These are phyloP conservation scores for Drosophila meridionalis DNA, from an alignment of 2,888 invertebrate species.

Conservation along the genomic window DNA sequence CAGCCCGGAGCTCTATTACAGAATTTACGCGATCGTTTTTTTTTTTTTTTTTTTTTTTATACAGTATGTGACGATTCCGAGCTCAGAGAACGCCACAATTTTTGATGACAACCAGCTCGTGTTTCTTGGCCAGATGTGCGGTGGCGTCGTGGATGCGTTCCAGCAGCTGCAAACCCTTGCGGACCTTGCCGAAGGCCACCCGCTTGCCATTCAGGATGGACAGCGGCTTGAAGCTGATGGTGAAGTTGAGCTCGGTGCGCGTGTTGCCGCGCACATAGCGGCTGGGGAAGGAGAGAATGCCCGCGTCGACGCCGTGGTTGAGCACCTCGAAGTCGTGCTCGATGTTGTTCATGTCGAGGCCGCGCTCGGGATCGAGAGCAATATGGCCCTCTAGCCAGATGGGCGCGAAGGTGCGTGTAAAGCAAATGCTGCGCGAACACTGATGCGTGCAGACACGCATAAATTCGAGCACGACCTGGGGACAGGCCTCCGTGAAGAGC, in stretches of 20 bases:
- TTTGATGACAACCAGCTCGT: slow-evolving; percentile 68
- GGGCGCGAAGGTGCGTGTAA: slow-evolving; percentile 75
- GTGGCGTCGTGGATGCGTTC: slow-evolving; percentile 74
- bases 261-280: slow-evolving; percentile 79
- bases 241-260: slow-evolving; percentile 71
- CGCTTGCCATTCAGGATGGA: slow-evolving; percentile 82
- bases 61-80: neutral
- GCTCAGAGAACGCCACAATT: slow-evolving; percentile 73
- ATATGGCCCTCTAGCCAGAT: slow-evolving; percentile 82
- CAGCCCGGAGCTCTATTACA: neutral
- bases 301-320: slow-evolving; percentile 79
- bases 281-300: slow-evolving; percentile 80
- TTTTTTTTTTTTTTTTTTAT: too few relatives aligned
- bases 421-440: slow-evolving; percentile 43
- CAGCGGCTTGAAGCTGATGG: slow-evolving; percentile 82
- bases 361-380: slow-evolving; percentile 50
- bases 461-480: slow-evolving; percentile 80
- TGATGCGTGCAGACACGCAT: slow-evolving; percentile 71
- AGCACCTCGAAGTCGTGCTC: slow-evolving; percentile 79
- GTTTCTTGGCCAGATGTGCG: slow-evolving; percentile 64
- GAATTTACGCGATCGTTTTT: slow-evolving; percentile 13
- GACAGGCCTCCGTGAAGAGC: slow-evolving; percentile 83
- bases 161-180: slow-evolving; percentile 76
- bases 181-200: slow-evolving; percentile 82
- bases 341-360: slow-evolving; percentile 58